These are phyloP conservation scores for Drosophila macrospina DNA, from an alignment of 2,888 invertebrate species.

Conservation along the genomic window DNA sequence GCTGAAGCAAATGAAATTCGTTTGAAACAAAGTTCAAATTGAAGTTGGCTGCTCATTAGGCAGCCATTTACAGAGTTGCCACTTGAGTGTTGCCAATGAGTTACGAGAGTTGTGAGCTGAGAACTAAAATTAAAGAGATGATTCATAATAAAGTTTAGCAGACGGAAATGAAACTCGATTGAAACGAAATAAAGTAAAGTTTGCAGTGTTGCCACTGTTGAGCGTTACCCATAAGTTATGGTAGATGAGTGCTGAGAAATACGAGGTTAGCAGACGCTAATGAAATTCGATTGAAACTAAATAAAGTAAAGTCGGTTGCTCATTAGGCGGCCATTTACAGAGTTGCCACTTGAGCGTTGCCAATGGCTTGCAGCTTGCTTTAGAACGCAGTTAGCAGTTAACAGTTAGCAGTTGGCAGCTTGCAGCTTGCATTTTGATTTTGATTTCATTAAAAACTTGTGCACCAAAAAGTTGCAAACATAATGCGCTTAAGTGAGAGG, in stretches of 20 bases:
- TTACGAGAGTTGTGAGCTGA: too few relatives aligned
- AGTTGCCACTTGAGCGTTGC: conserved; percentile 30
- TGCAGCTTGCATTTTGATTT: conserved; percentile 38
- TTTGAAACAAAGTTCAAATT: conserved; percentile 1
- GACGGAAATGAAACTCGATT: too few relatives aligned
- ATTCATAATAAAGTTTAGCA: too few relatives aligned
- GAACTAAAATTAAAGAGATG: too few relatives aligned
- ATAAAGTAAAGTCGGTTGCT: conserved; percentile 36
- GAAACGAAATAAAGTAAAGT: too few relatives aligned
- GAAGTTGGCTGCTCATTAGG: too few relatives aligned
- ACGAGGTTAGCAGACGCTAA: too few relatives aligned
- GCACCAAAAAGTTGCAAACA: conserved; percentile 46
- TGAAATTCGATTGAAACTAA: conserved; percentile 5
- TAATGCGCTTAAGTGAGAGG: conserved; percentile 29
- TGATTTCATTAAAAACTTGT: conserved; percentile 70
- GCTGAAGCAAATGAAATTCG: conserved; percentile 1
- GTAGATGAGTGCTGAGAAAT: too few relatives aligned
- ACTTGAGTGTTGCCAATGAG: too few relatives aligned
- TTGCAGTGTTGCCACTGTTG: conserved; percentile 36
- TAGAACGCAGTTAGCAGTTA: neutral
- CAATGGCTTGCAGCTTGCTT: conserved; percentile 1
- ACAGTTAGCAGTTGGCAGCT: conserved; percentile 11
- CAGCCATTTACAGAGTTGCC: too few relatives aligned
- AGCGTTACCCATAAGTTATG: conserved; percentile 18
- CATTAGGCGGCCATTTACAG: conserved; percentile 46